Base-by-base conservation (phyloP, 1,140 invertebrate genomes). In the Subanguina moxae region DNA sequence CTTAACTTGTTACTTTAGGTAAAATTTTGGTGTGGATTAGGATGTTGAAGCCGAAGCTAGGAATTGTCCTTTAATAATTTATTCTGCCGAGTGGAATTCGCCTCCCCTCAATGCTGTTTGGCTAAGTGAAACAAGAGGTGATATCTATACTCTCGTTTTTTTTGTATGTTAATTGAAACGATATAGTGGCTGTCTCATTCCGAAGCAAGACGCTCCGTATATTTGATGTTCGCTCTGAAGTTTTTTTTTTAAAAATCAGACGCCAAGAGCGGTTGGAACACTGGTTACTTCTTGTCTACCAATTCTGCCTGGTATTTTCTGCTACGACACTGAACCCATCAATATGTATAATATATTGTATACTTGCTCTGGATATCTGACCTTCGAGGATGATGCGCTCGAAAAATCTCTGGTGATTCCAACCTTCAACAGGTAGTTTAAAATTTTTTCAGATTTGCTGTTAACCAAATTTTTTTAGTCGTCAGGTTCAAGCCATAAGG, bases 21-120 rank as follows among this genome's bases (percentile, higher is more conserved):
- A 11, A 23, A 25, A 30, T 58, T 25, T 13, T 58, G 11, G 57
- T 58, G 57, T 58, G 57, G n/a, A n/a, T n/a, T n/a, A n/a, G 57
- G 23, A 58, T 30, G 23, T 58, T 11, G 57, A 58, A 11, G 11
- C 57, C 11, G 23, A 58, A 25, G 30, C 15, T 21, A 46, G 21
- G 45, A 46, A 25, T 13, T 11, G 15, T 13, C 57, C 57, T 21
- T 23, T 58, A 23, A 23, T 58, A 25, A 30, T 58, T 13, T 58
- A 58, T 23, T 15, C 57, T 15, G 21, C 57, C 11, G 30, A 21
- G 57, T 58, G 11, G 23, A 13, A 11, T 25, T 25, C 57, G 30
- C 57, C 57, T 13, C 21, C 23, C 30, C 11, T 30, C 30, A 58
- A 11, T 23, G 23, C 23, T 30, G 21, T 23, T 11, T 58, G 57